A percentile compares a stretch with the other conserved stretches of the same genome.
phyloP scores from a whole-genome alignment of 2,797 vertebrate genomes.

The Myotis myotis region DNA sequence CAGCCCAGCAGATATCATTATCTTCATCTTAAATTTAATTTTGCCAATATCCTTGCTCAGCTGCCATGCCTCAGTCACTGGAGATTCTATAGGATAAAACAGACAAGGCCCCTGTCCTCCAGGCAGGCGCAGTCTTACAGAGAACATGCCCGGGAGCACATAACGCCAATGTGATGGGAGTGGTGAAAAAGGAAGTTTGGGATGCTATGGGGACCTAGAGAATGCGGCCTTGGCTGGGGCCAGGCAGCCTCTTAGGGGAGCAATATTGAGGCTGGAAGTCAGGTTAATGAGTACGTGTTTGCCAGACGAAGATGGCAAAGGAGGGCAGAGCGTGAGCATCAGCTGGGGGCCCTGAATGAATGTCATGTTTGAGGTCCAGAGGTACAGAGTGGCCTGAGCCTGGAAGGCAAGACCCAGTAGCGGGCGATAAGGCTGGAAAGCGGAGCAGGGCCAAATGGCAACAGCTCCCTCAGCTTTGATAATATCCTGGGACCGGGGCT shows the following conservation, averaged over 20 bases:
- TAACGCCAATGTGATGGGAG: not conserved
- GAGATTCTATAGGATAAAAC: not conserved
- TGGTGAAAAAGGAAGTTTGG: not conserved
- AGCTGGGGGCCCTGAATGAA: not conserved
- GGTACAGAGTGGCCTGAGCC: not conserved
- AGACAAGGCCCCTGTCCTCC: not conserved
- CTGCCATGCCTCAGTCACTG: not conserved
- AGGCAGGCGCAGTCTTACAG: not conserved
- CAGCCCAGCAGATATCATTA: not conserved
- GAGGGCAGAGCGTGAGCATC: fast-evolving
- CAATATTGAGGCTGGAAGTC: not conserved
- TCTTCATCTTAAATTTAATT: not conserved
- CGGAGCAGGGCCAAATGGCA: not conserved
- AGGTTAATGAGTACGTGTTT: not conserved
- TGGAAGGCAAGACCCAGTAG: not conserved
- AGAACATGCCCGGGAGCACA: not conserved
- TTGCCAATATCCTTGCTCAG: not conserved
- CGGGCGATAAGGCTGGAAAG: not conserved
- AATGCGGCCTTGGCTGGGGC: not conserved
- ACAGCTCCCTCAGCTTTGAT: not conserved
- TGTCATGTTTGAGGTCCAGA: not conserved
- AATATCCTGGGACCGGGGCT: not conserved
- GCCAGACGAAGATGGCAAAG: not conserved
- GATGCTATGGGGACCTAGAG: not conserved
- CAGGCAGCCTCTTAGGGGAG: not conserved